Evolutionary conservation across 2,113 vertebrate genomes (phyloP).

Genomic region (Chaetodon auriga): DNA sequence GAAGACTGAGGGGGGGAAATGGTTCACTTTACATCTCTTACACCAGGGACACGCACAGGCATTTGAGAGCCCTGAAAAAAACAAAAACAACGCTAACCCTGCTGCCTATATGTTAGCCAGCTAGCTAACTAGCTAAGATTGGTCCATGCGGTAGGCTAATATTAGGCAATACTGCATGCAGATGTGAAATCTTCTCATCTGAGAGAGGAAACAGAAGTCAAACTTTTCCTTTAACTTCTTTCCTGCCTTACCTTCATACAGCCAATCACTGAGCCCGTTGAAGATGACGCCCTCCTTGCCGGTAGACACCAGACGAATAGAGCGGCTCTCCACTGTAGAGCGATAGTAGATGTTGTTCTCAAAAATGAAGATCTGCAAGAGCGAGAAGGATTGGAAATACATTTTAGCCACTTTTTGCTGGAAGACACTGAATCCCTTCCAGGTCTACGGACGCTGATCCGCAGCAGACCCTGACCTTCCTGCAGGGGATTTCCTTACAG

Average conservation of each 20-base stretch:
- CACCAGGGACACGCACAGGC: too few species aligned
- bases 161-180: too few species aligned
- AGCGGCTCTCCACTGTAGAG: conserved; percentile 92
- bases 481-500: not conserved
- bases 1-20: not conserved
- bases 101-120: too few species aligned
- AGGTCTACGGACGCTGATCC: not conserved
- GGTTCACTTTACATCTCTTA: not conserved
- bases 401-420: not conserved
- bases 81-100: too few species aligned
- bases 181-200: too few species aligned
- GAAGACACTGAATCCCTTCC: not conserved
- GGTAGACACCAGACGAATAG: conserved; percentile 95
- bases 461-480: not conserved
- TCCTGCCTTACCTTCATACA: conserved; percentile 93
- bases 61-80: too few species aligned
- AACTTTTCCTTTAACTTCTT: not conserved
- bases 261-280: conserved; percentile 97
- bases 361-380: conserved; percentile 94
- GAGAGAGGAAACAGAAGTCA: too few species aligned
- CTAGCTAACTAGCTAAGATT: too few species aligned
- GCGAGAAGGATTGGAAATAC: not conserved
- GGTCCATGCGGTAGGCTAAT: too few species aligned
- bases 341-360: conserved; percentile 99
- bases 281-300: conserved; percentile 96